Base-by-base conservation (phyloP, 2,113 vertebrate genomes). In the Pardalotus punctatus region DNA sequence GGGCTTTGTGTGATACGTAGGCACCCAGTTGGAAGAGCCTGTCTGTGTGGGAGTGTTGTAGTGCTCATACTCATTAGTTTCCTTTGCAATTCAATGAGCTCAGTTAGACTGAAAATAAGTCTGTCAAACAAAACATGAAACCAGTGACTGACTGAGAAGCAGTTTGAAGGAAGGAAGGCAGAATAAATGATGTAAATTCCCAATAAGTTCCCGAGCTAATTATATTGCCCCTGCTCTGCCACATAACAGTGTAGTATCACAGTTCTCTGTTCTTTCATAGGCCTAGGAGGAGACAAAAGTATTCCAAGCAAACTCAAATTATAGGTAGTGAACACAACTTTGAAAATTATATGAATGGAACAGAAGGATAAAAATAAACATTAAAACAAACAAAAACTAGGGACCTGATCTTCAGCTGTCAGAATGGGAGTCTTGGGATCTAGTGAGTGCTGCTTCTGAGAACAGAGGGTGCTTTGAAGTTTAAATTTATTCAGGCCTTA, bases 11-110 rank as follows among this genome's bases (percentile, higher is more conserved):
- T 27, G 57, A 88, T 61, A 81, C 96, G 21, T 96, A 97, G 97
- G 97, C 97, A 98, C 96, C 97, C 98, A 98, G 97, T 91, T 96
- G 97, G 94, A 93, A 91, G 70, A 86, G 78, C 80, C 61, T 72
- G 1, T n/a, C 70, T 93, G 25, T 56, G 95, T 95, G 95, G 97
- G 98, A 98, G 97, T 96, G 92, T 85, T 97, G 86, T 91, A 95
- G 90, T 93, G 73, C 90, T 98, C 97, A 97, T 82, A 35, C 21
- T 94, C 97, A 97, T 98, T 96, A 92, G 96, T 93, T 97, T 94
- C 93, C 97, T 98, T 98, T 98, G 98, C 98, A 98, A 98, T 98
- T 98, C 98, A 98, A 91, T 97, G 98, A 98, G 98, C 94, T 98
- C 94, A 93, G 96, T 94, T 97, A 97, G 97, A 81, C 72, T 98